Evolutionary conservation across 2,113 vertebrate genomes (phyloP), one percentile per base, ranked within the genome.

Genomic region (Myrmecophaga tridactyla): DNA sequence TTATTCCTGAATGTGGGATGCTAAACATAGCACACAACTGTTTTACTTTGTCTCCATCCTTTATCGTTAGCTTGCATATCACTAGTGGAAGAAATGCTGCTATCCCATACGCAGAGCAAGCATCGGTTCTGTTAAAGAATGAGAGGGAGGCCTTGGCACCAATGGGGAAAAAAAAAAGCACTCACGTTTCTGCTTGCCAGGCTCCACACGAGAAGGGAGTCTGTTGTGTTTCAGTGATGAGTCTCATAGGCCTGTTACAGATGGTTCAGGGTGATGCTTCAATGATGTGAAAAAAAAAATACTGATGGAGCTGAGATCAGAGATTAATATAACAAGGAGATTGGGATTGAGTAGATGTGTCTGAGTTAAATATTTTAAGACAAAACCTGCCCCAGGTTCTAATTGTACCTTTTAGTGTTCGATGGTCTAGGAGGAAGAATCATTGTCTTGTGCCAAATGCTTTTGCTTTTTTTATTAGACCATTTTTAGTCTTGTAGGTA

Each of bases 221-320:
- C 56, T 93, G 82, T 17, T 94, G 10, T 63, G 86, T 90, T 80
- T 89, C 77, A 86, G 29, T 67, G 90, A n/a, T 84, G 94, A 90
- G 87, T 97, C 94, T 82, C 3, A 34, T 27, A 78, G 73, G 80
- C 70, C 70, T 70, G 23, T 41, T 80, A 81, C 83, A 96, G 94
- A 85, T 93, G 96, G 88, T 7, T 17, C 63, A 63, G 94, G 36
- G 20, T 1, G n/a, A 96, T 15, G 58, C 94, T 86, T 18, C 75
- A 90, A 95, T 85, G 77, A 84, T 93, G 86, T 23, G 15, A 51
- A 48, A 82, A n/a, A 82, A n/a, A 78, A 89, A 51, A 43, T 77
- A 73, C 36, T 48, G 41, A 67, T 84, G 69, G 88, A 67, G 48
- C 83, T 86, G 81, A 90, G 56, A 70, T 62, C 65, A 41, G 86